Percentiles rank a stretch among this genome's conserved stretches.
These are phyloP conservation scores for Oreochromis grahami DNA, from an alignment of 2,797 vertebrate genomes.

Conservation along the genomic window DNA sequence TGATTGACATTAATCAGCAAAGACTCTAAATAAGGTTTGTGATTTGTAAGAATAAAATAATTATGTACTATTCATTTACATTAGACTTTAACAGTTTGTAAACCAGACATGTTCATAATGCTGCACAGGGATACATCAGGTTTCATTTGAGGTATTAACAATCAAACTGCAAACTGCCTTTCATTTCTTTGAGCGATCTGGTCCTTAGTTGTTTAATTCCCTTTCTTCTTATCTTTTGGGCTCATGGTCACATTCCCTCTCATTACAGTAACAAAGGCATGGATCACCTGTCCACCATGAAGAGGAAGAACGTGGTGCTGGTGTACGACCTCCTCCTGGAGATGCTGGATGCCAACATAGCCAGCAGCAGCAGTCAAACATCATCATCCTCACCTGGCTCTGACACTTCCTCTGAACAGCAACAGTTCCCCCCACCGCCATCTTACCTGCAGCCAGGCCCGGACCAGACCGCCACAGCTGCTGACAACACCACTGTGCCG, in stretches of 20 bases:
- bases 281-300: conserved; percentile 95
- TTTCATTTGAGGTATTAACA: not conserved
- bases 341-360: conserved; percentile 91
- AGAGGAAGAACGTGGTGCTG: conserved; percentile 92
- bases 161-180: too few species aligned
- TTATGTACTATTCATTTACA: not conserved
- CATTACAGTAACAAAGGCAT: conserved; percentile 92
- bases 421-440: not conserved
- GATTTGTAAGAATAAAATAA: not conserved
- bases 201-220: not conserved
- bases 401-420: conserved; percentile 20
- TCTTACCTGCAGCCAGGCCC: not conserved
- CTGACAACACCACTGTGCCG: not conserved
- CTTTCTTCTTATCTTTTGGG: not conserved
- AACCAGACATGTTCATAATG: not conserved
- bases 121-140: not conserved
- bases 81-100: not conserved
- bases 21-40: not conserved
- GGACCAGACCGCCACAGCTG: not conserved
- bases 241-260: not conserved
- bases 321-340: conserved; percentile 94
- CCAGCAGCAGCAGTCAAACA: conserved; percentile 55
- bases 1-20: not conserved
- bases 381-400: conserved; percentile 21
- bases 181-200: not conserved